These are phyloP conservation scores for Cotesia glomerata DNA, from an alignment of 1,140 invertebrate species.

Conservation along the genomic window DNA sequence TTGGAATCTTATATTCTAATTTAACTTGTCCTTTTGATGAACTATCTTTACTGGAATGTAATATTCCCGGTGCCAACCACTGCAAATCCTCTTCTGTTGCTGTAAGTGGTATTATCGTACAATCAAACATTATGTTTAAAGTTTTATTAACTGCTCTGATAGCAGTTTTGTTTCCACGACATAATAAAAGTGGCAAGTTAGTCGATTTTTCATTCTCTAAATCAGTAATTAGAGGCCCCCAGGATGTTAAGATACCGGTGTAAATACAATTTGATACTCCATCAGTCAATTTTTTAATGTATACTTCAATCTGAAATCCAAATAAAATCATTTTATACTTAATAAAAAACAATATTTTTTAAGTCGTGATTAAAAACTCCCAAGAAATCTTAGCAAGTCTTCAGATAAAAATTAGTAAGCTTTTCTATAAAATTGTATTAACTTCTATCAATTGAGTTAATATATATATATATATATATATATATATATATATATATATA, in stretches of 20 bases:
- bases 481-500: too few relatives aligned
- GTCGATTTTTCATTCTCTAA: conserved; percentile 23
- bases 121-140: conserved; percentile 52
- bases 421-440: too few relatives aligned
- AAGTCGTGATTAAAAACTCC: too few relatives aligned
- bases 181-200: conserved; percentile 49
- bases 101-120: conserved; percentile 40
- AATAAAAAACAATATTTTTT: too few relatives aligned
- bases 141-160: conserved; percentile 44
- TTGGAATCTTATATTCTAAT: conserved; percentile 48
- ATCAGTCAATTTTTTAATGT: conserved; percentile 18
- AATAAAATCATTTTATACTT: background rate
- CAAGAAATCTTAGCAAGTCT: too few relatives aligned
- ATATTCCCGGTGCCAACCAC: conserved; percentile 49
- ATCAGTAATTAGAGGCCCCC: conserved; percentile 33
- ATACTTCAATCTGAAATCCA: conserved; percentile 44
- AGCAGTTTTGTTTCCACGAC: conserved; percentile 46
- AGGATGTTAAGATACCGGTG: conserved; percentile 49
- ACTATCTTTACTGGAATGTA: conserved; percentile 31
- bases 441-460: too few relatives aligned
- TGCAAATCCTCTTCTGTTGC: conserved; percentile 44
- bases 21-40: conserved; percentile 29
- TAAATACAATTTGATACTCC: conserved; percentile 44
- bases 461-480: too few relatives aligned
- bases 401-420: too few relatives aligned